Conservation (phyloP, 2,113 vertebrate species). For the Cynocephalus volans region DNA sequence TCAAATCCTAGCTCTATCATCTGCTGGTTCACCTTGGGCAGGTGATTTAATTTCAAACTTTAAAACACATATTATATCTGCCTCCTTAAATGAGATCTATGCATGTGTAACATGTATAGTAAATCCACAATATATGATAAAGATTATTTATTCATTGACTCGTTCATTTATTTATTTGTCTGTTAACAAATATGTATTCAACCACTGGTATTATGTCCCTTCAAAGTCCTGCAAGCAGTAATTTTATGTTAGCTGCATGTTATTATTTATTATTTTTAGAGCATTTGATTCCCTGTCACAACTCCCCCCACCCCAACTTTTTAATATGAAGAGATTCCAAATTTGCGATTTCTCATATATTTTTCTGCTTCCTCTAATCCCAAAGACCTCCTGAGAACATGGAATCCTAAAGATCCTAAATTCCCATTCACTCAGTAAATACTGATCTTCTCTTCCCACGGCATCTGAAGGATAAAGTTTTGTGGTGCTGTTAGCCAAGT, state of each 20-base stretch:
- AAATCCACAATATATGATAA: not conserved
- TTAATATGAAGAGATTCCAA: not conserved
- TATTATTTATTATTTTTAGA: constrained; percentile 23
- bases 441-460: not conserved
- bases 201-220: not conserved
- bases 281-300: not conserved
- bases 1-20: not conserved
- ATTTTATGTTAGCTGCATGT: not conserved
- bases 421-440: not conserved
- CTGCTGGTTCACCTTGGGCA: not conserved
- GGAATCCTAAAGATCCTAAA: not conserved
- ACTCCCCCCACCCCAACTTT: not conserved
- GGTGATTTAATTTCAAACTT: not conserved
- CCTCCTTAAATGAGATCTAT: not conserved
- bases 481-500: not conserved
- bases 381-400: not conserved
- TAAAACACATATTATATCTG: not conserved
- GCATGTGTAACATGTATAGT: not conserved
- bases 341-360: not conserved
- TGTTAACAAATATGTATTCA: not conserved
- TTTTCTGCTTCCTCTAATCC: constrained; percentile 24
- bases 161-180: not conserved
- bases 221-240: not conserved
- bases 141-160: not conserved
- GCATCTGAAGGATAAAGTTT: not conserved